Evolutionary conservation across 2,797 vertebrate genomes (phyloP), one percentile per base, ranked within the genome.

Genomic region (Potorous gilbertii): DNA sequence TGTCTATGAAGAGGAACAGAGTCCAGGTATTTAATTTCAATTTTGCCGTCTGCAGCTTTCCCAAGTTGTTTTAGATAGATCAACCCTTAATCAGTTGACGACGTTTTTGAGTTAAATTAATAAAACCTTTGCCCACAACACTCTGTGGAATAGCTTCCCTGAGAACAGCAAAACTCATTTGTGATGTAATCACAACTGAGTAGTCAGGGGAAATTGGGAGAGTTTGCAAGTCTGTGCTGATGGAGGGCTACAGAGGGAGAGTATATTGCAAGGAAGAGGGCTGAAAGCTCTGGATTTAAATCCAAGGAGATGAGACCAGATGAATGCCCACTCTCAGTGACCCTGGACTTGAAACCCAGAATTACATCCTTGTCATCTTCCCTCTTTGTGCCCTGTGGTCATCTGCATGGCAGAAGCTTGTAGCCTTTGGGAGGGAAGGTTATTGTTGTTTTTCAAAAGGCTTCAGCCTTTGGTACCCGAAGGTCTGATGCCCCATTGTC

Each of bases 81-180:
- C 40, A 54, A 81, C 0, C 0, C 90, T 95, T 96, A 96, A 94
- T 95, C 94, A 59, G 92, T 54, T 96, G 96, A 1, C 0, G 87
- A 81, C 57, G 16, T 94, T 97, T 95, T 95, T 92, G 81, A 97
- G 94, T 93, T 95, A 97, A 94, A 97, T 96, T 95, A 91, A 93
- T 96, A 97, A 96, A 97, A 81, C 87, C 92, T 92, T 96, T 91
- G 93, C 94, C 95, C 92, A 94, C 56, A 0, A 95, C 94, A 91
- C 54, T 90, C 89, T 94, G 59, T 50, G 93, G 54, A 95, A 56
- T 56, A 0, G 55, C 52, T 96, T 92, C 94, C 1, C 0, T 55
- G 5, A 55, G 94, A 95, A 94, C 90, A 87, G 89, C 90, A 93
- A 91, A 90, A 1, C 90, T 92, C 54, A 24, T 93, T 92, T 4